A percentile compares a stretch with the other conserved stretches of the same genome.
These are phyloP conservation scores for Cottus gobio DNA, from an alignment of 2,113 vertebrate species.

Conservation along the genomic window DNA sequence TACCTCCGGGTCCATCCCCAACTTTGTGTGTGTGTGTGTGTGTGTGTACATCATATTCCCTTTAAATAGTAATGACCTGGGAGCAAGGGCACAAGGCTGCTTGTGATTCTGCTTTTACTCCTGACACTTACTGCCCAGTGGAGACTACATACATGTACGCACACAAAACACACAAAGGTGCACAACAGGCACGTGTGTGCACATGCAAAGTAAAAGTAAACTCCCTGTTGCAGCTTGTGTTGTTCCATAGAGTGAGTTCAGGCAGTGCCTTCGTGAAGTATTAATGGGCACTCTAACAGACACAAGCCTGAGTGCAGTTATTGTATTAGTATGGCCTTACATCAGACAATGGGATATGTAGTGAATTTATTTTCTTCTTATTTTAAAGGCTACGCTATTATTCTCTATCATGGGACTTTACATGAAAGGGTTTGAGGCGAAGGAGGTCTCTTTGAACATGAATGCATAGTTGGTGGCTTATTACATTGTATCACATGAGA, in stretches of 20 bases:
- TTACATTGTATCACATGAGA: constrained; percentile 12
- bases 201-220: constrained; percentile 32
- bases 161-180: constrained; percentile 15
- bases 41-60: constrained; percentile 40
- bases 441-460: constrained; percentile 21
- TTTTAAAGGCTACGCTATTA: constrained; percentile 34
- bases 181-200: background rate
- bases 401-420: constrained; percentile 15
- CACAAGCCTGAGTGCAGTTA: constrained; percentile 37
- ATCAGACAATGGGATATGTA: constrained; percentile 38
- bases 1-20: constrained; percentile 47
- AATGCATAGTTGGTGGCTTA: background rate
- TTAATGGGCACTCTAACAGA: constrained; percentile 59
- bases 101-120: constrained; percentile 44
- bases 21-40: constrained; percentile 26
- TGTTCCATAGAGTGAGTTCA: constrained; percentile 35
- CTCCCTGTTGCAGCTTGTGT: constrained; percentile 11
- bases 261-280: constrained; percentile 62
- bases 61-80: constrained; percentile 67
- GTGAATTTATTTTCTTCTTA: constrained; percentile 19
- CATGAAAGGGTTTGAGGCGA: constrained; percentile 37
- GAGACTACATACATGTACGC: constrained; percentile 11
- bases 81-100: constrained; percentile 36
- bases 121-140: constrained; percentile 18
- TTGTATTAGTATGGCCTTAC: constrained; percentile 37